Evolutionary conservation across 2,888 invertebrate genomes (phyloP), one percentile per base, ranked within the genome.

Genomic region (Tholera decimalis): DNA sequence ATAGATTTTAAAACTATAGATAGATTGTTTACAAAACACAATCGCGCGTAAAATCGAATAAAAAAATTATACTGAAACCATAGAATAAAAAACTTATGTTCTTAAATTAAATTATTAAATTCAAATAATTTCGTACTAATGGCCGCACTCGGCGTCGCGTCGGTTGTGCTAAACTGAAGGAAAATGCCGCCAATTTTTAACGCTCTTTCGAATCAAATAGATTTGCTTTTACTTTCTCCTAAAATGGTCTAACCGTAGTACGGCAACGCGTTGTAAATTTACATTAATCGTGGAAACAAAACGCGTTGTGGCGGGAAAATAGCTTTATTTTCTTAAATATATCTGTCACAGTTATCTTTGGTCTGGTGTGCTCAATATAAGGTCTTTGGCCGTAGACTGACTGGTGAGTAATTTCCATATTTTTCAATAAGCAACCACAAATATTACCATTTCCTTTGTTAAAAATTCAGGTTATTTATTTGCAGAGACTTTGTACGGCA

Each of bases 191-290:
- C 82, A 77, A 83, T 80, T 85, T 83, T 83, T 81, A 76, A 85
- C 84, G 85, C 83, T 88, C 86, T 89, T 88, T 77, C 87, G 84
- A 85, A 84, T 85, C 83, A 73, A 83, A 78, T 80, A 83, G 89
- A 89, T 88, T 88, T 84, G 81, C 78, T 85, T 73, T 79, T 81
- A 89, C 92, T 92, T 92, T 92, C 92, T 85, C 90, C 85, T 84
- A 88, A 90, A 90, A 86, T 84, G 74, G 74, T 81, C 60, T 64
- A 46, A 54, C 68, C 63, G 64, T 88, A 84, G 79, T 81, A 81
- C 73, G 68, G 74, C 69, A 59, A 53, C 47, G 82, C 69, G 71
- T 65, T 55, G 22, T 61, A 61, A 82, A 83, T 71, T 76, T 71
- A 8, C 62, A 71, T 54, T 68, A 68, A 62, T 74, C 57, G 70